Evolutionary conservation across 1,140 invertebrate species (phyloP).

Genomic region (Belonocnema kinseyi): DNA sequence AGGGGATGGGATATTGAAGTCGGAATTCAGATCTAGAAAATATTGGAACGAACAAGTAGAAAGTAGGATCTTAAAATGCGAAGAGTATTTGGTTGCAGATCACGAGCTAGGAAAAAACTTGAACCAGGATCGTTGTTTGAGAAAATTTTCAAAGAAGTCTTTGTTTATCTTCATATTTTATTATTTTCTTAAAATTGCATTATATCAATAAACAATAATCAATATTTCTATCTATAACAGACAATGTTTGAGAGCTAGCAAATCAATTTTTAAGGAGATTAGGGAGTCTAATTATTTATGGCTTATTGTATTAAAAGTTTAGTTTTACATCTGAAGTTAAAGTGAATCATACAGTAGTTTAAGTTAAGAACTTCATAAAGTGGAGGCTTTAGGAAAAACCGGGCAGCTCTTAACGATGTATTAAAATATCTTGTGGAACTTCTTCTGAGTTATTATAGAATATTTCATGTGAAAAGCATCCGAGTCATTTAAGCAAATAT

Average conservation of each 20-base stretch:
- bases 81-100: neutral
- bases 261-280: neutral
- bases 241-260: too few species aligned
- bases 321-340: neutral
- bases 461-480: neutral
- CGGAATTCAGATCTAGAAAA: constrained; percentile 16
- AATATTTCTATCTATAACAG: too few species aligned
- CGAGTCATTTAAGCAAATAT: neutral
- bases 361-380: neutral
- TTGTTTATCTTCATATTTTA: too few species aligned
- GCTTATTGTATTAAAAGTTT: neutral
- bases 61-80: constrained; percentile 15
- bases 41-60: constrained; percentile 10
- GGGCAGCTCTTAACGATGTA: neutral
- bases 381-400: neutral
- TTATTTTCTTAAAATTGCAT: too few species aligned
- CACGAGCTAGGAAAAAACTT: neutral
- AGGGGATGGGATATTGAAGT: constrained; percentile 19
- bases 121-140: neutral
- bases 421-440: neutral
- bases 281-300: neutral
- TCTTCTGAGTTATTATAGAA: neutral
- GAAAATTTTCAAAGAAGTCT: neutral
- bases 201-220: too few species aligned
- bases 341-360: neutral